Base-by-base conservation (phyloP, 92 coral and sea anemone species). In the Blastomussa wellsi region DNA sequence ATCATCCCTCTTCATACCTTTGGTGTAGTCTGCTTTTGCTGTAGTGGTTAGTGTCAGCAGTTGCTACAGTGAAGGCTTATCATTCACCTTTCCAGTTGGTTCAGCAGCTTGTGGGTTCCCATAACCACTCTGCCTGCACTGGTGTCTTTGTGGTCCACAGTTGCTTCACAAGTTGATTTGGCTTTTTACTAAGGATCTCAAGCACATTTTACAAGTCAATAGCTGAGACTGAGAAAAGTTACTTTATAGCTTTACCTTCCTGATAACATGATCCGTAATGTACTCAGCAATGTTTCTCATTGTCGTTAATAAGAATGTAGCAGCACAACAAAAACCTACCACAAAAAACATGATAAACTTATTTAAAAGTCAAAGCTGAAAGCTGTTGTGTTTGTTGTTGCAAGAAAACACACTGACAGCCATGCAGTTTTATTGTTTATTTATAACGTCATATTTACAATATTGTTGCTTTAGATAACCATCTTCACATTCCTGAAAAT, bases 141-240 rank as follows among this genome's bases (percentile, higher is more conserved):
- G 57, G 19, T 51, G 5, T 4, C 22, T 13, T 51, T 51, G 57
- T 51, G 22, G 57, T 59, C 31, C n/a, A 31, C 1, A 22, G 66
- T 60, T 57, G 64, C 10, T 60, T 26, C 67, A 60, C 12, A 24
- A 60, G 33, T 8, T 60, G 67, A 60, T 28, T 60, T 60, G 32
- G 33, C 31, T 2, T 60, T 13, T 33, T 60, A 20, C 67, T 60
- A 60, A 7, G 67, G 31, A 60, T n/a, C 33, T 60, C n/a, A 60
- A 60, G 31, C 64, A 60, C 67, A 60, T n/a, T 24, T 60, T 60
- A 60, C 67, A 60, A 60, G 67, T 60, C 26, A 60, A 60, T 60
- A 60, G 2, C 31, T 4, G 66, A 26, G 26, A 59, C 31, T 26
- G 67, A 10, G 31, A n/a, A 60, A n/a, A 1, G 33, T 7, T 60